phyloP scores from a whole-genome alignment of 2,888 invertebrate species.

The Thymelicus acteon region DNA sequence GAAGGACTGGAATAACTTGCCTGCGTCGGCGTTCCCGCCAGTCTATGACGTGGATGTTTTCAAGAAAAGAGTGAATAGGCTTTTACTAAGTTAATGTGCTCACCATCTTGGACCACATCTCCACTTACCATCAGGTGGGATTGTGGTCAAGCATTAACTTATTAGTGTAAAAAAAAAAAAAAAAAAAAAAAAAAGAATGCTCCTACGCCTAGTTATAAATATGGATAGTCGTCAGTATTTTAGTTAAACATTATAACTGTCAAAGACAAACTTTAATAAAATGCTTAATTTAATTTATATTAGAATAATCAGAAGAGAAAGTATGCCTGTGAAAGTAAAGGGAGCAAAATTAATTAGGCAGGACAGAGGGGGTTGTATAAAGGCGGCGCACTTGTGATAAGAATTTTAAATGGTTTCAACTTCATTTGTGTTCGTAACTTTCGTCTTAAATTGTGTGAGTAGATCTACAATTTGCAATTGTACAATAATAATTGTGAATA shows the following conservation, averaged over 20 bases:
- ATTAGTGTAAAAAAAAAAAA: too few relatives aligned
- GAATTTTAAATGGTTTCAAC: constrained; percentile 29
- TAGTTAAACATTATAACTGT: constrained; percentile 7
- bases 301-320: constrained; percentile 31
- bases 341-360: constrained; percentile 34
- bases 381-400: constrained; percentile 26
- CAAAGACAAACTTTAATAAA: constrained; percentile 25
- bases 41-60: too few relatives aligned
- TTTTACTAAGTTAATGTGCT: too few relatives aligned
- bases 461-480: background rate
- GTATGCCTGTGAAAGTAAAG: constrained; percentile 33
- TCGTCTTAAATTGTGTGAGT: background rate
- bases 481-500: too few relatives aligned
- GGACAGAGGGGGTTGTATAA: constrained; percentile 24
- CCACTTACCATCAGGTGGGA: too few relatives aligned
- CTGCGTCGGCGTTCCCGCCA: too few relatives aligned
- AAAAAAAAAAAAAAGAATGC: too few relatives aligned
- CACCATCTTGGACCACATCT: too few relatives aligned
- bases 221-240: background rate
- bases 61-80: too few relatives aligned
- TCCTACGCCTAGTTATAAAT: too few relatives aligned
- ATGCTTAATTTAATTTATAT: constrained; percentile 32
- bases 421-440: constrained; percentile 17
- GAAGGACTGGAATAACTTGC: too few relatives aligned
- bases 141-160: too few relatives aligned